These are phyloP conservation scores for Acrocyrtus sp. DNA, from an alignment of 2,888 invertebrate species.

Conservation along the genomic window DNA sequence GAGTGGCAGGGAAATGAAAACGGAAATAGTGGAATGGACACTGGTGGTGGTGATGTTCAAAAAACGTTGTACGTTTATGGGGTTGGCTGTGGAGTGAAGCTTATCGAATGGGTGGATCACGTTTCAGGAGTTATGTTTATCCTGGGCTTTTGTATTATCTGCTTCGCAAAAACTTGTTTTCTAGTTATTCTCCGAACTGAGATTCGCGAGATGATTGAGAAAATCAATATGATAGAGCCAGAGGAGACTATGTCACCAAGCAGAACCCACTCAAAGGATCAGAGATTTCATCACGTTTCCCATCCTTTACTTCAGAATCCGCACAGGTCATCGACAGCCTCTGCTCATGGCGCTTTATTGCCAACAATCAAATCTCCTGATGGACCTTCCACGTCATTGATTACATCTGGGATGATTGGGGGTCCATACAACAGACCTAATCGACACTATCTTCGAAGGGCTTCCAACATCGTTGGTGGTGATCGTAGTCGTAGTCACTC, in stretches of 20 bases:
- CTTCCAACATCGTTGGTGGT: conserved; percentile 49
- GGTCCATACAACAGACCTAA: conserved; percentile 45
- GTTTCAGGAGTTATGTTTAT: conserved; percentile 65
- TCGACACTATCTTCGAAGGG: conserved; percentile 41
- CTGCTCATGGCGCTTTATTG: conserved; percentile 40
- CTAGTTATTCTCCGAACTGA: conserved; percentile 82
- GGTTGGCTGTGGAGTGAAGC: conserved; percentile 57
- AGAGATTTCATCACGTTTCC: conserved; percentile 38
- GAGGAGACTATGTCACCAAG: conserved; percentile 54
- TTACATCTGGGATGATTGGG: conserved; percentile 4
- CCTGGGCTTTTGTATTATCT: conserved; percentile 87
- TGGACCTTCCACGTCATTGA: conserved; percentile 21
- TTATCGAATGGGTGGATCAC: conserved; percentile 58
- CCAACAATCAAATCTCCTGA: conserved; percentile 61
- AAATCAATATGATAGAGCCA: conserved; percentile 79
- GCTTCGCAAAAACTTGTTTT: conserved; percentile 89
- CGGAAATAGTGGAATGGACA: conserved; percentile 7
- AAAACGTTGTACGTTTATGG: conserved; percentile 55
- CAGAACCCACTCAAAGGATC: conserved; percentile 34
- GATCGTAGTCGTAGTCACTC: conserved; percentile 58
- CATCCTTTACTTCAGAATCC: conserved; percentile 57
- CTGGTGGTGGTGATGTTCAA: conserved; percentile 12
- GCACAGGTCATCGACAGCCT: conserved; percentile 55
- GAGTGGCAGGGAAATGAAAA: conserved; percentile 1
- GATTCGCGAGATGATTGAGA: conserved; percentile 83